Base-by-base conservation (phyloP, 2,888 invertebrate genomes). In the Eupithecia centaureata region DNA sequence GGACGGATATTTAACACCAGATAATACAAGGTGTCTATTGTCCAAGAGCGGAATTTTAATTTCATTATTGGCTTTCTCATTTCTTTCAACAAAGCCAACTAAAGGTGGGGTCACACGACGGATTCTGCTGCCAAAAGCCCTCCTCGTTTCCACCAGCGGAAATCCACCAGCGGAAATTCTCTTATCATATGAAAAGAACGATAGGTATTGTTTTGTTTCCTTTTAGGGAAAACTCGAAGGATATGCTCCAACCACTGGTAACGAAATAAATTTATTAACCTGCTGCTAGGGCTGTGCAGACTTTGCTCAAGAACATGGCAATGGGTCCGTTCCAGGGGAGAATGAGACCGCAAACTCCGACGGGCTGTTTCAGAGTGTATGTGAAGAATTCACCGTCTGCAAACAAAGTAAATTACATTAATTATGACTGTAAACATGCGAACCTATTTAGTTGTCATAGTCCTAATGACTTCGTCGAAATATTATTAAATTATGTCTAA, bases 291-390 rank as follows among this genome's bases (percentile, higher is more conserved):
- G 96, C 68, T 7, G 75, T 74, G 47, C 66, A 66, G 32, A 98
- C 93, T 89, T 99, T 99, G 97, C 97, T 97, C 4, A 97, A 95
- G 89, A 97, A 95, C 98, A 99, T 98, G 71, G 98, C 80, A 27
- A 97, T 82, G 0, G 97, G 98, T 76, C 96, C 97, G 84, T 98
- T 98, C 97, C 98, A 98, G 0, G 98, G 97, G 72, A 97, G 96
- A 74, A 98, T 97, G 84, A 97, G 96, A 0, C 96, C 98, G 81
- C 97, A 97, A 2, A 98, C 97, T 4, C 87, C 87, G 7, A 97
- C 96, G 1, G 84, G 85, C 63, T 84, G 82, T 61, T 84, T 85
- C 42, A 84, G 64, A 0, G 97, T 97, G 84, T 97, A 97, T 1
- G 95, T 94, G 76, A 76, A 75, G 0, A 63, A 47, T 7, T 73